Evolutionary conservation across 2,113 vertebrate genomes (phyloP), one percentile per base, ranked within the genome.

Genomic region (Strix aluco): DNA sequence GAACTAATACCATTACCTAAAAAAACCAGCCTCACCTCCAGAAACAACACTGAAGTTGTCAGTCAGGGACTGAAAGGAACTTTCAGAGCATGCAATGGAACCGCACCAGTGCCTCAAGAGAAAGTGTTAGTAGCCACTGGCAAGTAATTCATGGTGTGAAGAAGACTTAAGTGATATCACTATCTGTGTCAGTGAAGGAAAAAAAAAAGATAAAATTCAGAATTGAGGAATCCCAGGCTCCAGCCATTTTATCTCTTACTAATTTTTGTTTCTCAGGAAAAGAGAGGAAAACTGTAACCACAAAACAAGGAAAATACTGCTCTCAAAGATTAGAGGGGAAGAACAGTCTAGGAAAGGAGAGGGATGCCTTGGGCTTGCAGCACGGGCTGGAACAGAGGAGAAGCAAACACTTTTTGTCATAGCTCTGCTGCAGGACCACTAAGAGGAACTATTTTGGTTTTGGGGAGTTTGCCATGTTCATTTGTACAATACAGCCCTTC

Each of bases 21-120:
- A 61, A 42, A 30, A 8, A 57, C 5, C 78, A 52, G 57, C 36
- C n/a, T 94, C 71, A 90, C 65, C 81, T 96, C 57, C 81, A 94
- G 73, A 65, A 95, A 82, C 73, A 47, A 47, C 46, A 47, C 18
- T 20, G 19, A 47, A 47, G 46, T 47, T 47, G 46, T 47, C 91
- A 96, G 93, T 81, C 78, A 91, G 47, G 47, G 54, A 67, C 2
- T 72, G 73, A 82, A 94, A 95, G 36, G 80, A 88, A 84, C 81
- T 71, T 83, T 46, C 63, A 78, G 59, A 81, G 69, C 34, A 80
- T 44, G 62, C 25, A 18, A 61, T 4, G 20, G 77, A 96, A 67
- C 55, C 2, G 1, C 5, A 59, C 47, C 51, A 19, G 5, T 1
- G 34, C 42, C 86, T 84, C 47, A 29, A 92, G 73, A 81, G 34